These are phyloP conservation scores for Dicrurus megarhynchus DNA, from an alignment of 2,113 vertebrate genomes.

Conservation along the genomic window DNA sequence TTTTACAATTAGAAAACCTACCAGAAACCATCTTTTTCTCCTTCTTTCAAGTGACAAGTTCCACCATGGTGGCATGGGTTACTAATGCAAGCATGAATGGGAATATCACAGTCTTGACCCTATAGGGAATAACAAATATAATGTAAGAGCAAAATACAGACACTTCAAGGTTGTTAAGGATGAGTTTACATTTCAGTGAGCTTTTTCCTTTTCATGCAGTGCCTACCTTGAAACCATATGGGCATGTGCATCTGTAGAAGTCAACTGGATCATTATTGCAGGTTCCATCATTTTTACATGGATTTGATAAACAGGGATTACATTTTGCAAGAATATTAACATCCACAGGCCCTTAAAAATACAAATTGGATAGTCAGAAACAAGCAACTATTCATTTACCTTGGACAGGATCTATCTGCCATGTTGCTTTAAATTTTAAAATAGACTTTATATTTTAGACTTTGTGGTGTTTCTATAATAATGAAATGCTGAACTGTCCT, in stretches of 20 bases:
- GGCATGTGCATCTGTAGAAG: constrained; percentile 95
- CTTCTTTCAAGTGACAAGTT: constrained; percentile 95
- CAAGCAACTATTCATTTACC: not conserved
- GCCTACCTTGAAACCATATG: constrained; percentile 93
- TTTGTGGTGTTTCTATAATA: not conserved
- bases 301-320: constrained; percentile 94
- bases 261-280: constrained; percentile 94
- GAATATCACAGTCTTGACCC: constrained; percentile 93
- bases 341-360: constrained; percentile 86
- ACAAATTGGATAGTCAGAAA: constrained; percentile 33
- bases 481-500: not conserved
- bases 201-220: not conserved
- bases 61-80: constrained; percentile 91
- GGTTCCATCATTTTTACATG: constrained; percentile 95
- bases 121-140: constrained; percentile 45
- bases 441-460: not conserved
- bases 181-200: not conserved
- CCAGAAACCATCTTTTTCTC: constrained; percentile 91
- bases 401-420: not conserved
- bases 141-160: not conserved
- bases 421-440: not conserved
- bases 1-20: constrained; percentile 65
- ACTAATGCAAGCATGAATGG: constrained; percentile 93
- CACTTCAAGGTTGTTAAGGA: not conserved
- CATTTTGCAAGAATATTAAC: constrained; percentile 92